These are phyloP conservation scores for Julus scanicus DNA, from an alignment of 2,888 invertebrate genomes.

Conservation along the genomic window DNA sequence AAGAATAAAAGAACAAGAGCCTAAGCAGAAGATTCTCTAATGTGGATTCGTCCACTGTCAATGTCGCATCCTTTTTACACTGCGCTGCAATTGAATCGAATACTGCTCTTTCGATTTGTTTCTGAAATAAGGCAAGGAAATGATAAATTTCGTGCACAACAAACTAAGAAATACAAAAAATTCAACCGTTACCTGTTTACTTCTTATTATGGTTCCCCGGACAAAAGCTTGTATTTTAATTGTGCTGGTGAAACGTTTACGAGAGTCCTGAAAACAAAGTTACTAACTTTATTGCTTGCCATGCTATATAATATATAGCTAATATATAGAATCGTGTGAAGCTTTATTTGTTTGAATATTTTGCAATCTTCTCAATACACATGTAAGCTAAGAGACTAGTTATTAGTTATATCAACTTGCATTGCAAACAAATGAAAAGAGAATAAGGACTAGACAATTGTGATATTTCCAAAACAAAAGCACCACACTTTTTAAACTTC, in stretches of 20 bases:
- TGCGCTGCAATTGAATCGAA: constrained; percentile 72
- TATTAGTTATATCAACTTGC: too few species aligned
- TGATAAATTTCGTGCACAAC: constrained; percentile 6
- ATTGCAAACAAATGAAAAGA: too few species aligned
- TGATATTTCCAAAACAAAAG: too few species aligned
- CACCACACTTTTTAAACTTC: too few species aligned
- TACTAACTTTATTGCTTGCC: too few species aligned
- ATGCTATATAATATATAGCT: too few species aligned
- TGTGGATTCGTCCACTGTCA: constrained; percentile 67
- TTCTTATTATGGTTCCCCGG: constrained; percentile 76
- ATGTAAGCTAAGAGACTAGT: too few species aligned
- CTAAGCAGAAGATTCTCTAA: constrained; percentile 73
- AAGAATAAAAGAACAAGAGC: constrained; percentile 79
- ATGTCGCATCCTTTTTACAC: constrained; percentile 60
- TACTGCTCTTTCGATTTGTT: constrained; percentile 74
- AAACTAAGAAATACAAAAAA: constrained; percentile 6
- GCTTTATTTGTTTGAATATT: too few species aligned
- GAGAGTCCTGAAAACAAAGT: constrained; percentile 72
- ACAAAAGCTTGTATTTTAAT: constrained; percentile 84
- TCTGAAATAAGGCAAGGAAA: constrained; percentile 72
- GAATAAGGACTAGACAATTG: too few species aligned
- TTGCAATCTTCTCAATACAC: too few species aligned
- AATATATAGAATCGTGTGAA: too few species aligned
- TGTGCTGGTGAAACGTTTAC: constrained; percentile 79
- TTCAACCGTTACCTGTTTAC: constrained; percentile 54